A percentile compares a stretch with the other conserved stretches of the same genome.
Evolutionary conservation across 64 coral and sea anemone species (phyloP).

Genomic region (Dendrophyllia cribrosa): DNA sequence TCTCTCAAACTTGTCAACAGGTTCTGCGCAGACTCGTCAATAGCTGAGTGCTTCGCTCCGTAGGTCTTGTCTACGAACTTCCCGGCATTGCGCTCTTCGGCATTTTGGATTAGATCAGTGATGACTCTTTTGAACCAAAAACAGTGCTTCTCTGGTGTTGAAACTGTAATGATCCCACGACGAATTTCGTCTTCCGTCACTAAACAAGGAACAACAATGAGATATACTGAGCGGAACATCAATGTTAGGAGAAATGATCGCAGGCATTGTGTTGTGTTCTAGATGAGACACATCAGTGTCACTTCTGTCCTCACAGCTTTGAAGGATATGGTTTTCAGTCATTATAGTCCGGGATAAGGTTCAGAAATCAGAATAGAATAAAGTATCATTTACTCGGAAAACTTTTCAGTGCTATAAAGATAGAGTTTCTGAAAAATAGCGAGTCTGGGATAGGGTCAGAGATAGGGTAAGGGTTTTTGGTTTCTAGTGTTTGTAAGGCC

Average conservation of each 20-base stretch:
- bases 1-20: slow-evolving; percentile 73
- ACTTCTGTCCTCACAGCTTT: too few relatives aligned
- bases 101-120: slow-evolving; percentile 72
- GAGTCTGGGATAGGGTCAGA: too few relatives aligned
- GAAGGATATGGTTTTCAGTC: too few relatives aligned
- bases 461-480: too few relatives aligned
- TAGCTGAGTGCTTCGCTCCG: slow-evolving; percentile 37
- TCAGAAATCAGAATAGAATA: too few relatives aligned
- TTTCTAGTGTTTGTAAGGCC: too few relatives aligned
- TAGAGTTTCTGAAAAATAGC: too few relatives aligned
- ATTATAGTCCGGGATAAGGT: too few relatives aligned
- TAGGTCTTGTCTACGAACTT: slow-evolving; percentile 94
- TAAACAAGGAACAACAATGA: slow-evolving; percentile 1
- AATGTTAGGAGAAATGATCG: neutral
- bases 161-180: slow-evolving; percentile 82
- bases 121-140: slow-evolving; percentile 97
- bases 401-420: too few relatives aligned
- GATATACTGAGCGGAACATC: neutral
- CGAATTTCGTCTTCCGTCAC: slow-evolving; percentile 99
- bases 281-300: too few relatives aligned
- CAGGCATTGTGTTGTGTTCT: too few relatives aligned
- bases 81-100: slow-evolving; percentile 64
- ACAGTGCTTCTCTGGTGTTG: slow-evolving; percentile 71
- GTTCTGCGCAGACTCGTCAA: slow-evolving; percentile 84
- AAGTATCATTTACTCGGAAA: too few relatives aligned